Conservation (phyloP, 2,797 vertebrate genomes). For the Sebastiscus albofasciatus region DNA sequence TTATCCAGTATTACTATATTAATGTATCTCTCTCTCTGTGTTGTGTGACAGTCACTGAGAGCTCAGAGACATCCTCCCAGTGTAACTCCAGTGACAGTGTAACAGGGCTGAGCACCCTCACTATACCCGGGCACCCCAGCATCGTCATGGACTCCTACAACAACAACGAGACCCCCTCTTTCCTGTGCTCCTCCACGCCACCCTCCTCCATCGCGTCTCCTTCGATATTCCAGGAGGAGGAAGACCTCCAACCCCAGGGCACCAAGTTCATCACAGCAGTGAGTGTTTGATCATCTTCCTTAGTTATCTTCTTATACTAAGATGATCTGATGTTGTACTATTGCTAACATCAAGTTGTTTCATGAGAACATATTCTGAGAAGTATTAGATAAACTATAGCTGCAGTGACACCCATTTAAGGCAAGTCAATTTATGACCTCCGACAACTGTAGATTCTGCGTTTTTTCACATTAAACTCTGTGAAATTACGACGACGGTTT, state of each 20-base stretch:
- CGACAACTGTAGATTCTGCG: accelerated
- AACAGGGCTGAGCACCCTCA: conserved; percentile 65
- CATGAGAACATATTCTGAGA: background rate
- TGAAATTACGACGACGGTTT: no score
- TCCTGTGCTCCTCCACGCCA: conserved; percentile 67
- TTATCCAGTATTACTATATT: background rate
- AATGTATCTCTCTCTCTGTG: background rate
- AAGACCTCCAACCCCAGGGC: conserved; percentile 71
- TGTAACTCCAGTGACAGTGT: conserved; percentile 82
- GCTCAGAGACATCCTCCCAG: conserved; percentile 83
- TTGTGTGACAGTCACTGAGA: conserved; percentile 76
- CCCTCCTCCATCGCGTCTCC: conserved; percentile 59
- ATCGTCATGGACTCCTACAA: conserved; percentile 71
- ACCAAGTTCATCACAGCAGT: conserved; percentile 84
- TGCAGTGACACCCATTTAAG: background rate
- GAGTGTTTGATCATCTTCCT: conserved; percentile 54
- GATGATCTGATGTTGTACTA: background rate
- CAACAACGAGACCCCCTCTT: conserved; percentile 64
- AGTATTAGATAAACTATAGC: background rate
- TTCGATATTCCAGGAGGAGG: conserved; percentile 76
- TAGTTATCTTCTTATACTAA: background rate
- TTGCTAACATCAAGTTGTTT: background rate
- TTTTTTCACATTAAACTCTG: no score
- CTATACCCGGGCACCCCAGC: conserved; percentile 49
- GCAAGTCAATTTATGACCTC: background rate